phyloP scores from a whole-genome alignment of 2,888 invertebrate genomes.

The Ametastegia equiseti region DNA sequence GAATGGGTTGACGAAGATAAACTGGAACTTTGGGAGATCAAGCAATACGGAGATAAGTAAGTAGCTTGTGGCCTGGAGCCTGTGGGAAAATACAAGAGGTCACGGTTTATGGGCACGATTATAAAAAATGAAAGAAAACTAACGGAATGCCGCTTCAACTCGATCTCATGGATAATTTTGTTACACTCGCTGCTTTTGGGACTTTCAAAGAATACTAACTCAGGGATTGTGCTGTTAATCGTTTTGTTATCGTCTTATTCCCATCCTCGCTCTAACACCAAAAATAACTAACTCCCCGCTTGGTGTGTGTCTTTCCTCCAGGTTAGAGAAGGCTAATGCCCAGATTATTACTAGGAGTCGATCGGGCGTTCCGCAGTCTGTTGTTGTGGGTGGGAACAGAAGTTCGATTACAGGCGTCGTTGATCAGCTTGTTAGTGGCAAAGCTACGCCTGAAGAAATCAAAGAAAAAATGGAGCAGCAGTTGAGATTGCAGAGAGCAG shows the following conservation, averaged over 20 bases:
- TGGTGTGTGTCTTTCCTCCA: slow-evolving; percentile 74
- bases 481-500: slow-evolving; percentile 90
- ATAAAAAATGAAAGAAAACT: neutral
- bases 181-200: slow-evolving; percentile 24
- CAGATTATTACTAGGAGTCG: slow-evolving; percentile 90
- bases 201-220: neutral
- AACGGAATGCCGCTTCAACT: slow-evolving; percentile 22
- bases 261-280: slow-evolving; percentile 68
- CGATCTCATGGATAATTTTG: neutral
- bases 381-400: slow-evolving; percentile 77
- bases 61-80: slow-evolving; percentile 62
- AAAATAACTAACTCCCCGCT: slow-evolving; percentile 68
- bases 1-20: slow-evolving; percentile 98
- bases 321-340: slow-evolving; percentile 84
- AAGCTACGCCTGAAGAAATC: slow-evolving; percentile 85
- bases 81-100: too few species aligned
- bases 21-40: slow-evolving; percentile 97
- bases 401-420: slow-evolving; percentile 58
- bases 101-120: slow-evolving; percentile 21
- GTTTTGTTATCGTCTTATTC: slow-evolving; percentile 51
- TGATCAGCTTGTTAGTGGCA: slow-evolving; percentile 76
- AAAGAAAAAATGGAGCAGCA: slow-evolving; percentile 96
- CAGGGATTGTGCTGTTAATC: slow-evolving; percentile 24
- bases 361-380: slow-evolving; percentile 82
- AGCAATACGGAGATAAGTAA: slow-evolving; percentile 91